Evolutionary conservation across 2,888 invertebrate species (phyloP).

Genomic region (Diogma glabrata): DNA sequence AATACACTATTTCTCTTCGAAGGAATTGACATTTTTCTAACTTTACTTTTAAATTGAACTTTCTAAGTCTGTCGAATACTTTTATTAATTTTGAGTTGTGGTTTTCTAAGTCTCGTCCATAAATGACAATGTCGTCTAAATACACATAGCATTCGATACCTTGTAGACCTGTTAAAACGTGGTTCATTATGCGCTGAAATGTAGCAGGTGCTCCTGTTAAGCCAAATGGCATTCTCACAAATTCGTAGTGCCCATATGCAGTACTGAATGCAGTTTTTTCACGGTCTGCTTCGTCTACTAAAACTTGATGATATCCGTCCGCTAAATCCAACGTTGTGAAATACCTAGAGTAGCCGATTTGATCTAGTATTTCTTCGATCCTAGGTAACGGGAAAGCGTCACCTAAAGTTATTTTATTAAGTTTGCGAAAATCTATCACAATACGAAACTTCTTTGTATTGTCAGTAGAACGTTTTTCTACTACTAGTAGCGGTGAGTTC

Average conservation of each 20-base stretch:
- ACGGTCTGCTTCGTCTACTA: conserved; percentile 15
- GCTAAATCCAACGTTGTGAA: conserved; percentile 16
- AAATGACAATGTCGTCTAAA: conserved; percentile 8
- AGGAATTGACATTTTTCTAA: background rate
- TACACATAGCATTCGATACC: too few species aligned
- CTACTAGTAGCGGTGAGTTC: conserved; percentile 24
- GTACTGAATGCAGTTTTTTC: conserved; percentile 22
- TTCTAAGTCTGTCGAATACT: background rate
- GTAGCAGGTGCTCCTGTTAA: conserved; percentile 10
- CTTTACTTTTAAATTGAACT: background rate
- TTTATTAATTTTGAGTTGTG: background rate
- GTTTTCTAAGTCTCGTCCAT: background rate
- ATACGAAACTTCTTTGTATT: conserved; percentile 20
- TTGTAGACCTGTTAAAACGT: conserved; percentile 15
- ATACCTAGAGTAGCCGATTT: conserved; percentile 20
- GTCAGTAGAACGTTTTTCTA: too few species aligned
- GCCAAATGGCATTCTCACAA: background rate
- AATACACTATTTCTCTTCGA: background rate
- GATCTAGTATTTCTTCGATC: conserved; percentile 21
- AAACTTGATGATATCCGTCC: conserved; percentile 9
- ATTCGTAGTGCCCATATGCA: conserved; percentile 15
- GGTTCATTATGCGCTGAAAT: conserved; percentile 20
- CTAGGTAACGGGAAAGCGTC: background rate
- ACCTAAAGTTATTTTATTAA: conserved; percentile 23
- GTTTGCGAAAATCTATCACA: conserved; percentile 23